phyloP scores from a whole-genome alignment of 2,113 vertebrate species.

The Salvator merianae region DNA sequence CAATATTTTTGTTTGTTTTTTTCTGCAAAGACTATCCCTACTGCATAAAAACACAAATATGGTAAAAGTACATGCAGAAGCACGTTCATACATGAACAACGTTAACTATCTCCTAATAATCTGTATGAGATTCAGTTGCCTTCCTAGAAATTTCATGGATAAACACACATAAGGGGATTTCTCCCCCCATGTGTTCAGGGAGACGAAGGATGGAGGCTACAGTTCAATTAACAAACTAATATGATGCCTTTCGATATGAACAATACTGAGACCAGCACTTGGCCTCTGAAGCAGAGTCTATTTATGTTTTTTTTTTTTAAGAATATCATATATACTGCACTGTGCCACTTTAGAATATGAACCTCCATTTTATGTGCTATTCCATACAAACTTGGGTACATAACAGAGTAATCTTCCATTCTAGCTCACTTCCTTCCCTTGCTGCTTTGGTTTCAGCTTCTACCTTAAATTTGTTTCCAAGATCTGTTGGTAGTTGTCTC shows the following conservation, averaged over 20 bases:
- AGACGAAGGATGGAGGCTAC: constrained; percentile 66
- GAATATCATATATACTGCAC: constrained; percentile 48
- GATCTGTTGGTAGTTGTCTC: constrained; percentile 51
- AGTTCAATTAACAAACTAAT: constrained; percentile 81
- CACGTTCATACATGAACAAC: constrained; percentile 23
- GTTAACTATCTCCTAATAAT: constrained; percentile 56
- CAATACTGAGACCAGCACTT: constrained; percentile 68
- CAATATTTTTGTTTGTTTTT: not conserved
- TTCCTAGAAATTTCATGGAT: constrained; percentile 68
- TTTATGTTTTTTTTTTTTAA: too few relatives aligned
- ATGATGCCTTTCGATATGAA: constrained; percentile 73
- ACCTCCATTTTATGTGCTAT: constrained; percentile 61
- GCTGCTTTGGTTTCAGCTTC: constrained; percentile 59
- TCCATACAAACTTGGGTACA: constrained; percentile 56
- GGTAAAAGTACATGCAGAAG: not conserved
- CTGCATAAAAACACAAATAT: not conserved
- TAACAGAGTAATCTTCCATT: constrained; percentile 41
- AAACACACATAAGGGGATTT: constrained; percentile 63
- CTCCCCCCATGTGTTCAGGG: constrained; percentile 68
- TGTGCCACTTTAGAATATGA: constrained; percentile 55
- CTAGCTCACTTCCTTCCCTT: constrained; percentile 24
- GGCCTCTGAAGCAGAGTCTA: constrained; percentile 57
- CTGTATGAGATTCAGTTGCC: constrained; percentile 60
- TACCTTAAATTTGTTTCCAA: constrained; percentile 70
- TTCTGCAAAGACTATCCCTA: not conserved